These are phyloP conservation scores for Acestrorhynchus altus DNA, from an alignment of 2,797 vertebrate species.

Conservation along the genomic window DNA sequence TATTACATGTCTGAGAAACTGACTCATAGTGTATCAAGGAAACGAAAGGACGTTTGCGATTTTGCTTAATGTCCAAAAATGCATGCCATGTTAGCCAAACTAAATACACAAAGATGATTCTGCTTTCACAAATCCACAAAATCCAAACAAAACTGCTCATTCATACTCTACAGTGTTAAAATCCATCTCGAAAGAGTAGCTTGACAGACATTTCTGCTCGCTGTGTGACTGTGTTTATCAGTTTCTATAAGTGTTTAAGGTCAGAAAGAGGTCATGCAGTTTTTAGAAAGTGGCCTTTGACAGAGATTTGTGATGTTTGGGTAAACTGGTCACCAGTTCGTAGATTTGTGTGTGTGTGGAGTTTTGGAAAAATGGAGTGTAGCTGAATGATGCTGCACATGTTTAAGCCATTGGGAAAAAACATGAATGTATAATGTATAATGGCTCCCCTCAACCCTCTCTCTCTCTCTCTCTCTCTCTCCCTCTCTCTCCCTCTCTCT, in stretches of 20 bases:
- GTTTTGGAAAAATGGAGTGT: slow-evolving; percentile 2
- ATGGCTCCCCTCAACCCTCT: too few species aligned
- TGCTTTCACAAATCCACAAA: background rate
- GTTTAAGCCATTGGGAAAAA: slow-evolving; percentile 9
- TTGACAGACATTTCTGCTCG: background rate
- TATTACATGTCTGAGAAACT: too few species aligned
- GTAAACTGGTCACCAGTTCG: slow-evolving; percentile 6
- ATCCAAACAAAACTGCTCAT: background rate
- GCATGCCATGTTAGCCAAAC: background rate
- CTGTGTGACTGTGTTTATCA: background rate
- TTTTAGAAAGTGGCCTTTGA: slow-evolving; percentile 7
- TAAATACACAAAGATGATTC: background rate
- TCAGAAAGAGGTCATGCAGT: background rate
- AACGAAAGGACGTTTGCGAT: too few species aligned
- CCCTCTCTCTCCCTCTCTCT: background rate
- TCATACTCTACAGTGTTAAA: background rate
- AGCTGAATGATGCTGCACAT: slow-evolving; percentile 24
- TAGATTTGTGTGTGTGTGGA: background rate
- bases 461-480: background rate
- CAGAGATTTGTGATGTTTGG: slow-evolving; percentile 21
- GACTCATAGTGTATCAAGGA: too few species aligned
- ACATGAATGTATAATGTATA: background rate
- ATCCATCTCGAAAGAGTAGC: background rate
- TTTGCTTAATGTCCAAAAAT: background rate
- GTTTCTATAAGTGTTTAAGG: background rate